These are phyloP conservation scores for Mastomys coucha DNA, from an alignment of 2,113 vertebrate genomes.

Conservation along the genomic window DNA sequence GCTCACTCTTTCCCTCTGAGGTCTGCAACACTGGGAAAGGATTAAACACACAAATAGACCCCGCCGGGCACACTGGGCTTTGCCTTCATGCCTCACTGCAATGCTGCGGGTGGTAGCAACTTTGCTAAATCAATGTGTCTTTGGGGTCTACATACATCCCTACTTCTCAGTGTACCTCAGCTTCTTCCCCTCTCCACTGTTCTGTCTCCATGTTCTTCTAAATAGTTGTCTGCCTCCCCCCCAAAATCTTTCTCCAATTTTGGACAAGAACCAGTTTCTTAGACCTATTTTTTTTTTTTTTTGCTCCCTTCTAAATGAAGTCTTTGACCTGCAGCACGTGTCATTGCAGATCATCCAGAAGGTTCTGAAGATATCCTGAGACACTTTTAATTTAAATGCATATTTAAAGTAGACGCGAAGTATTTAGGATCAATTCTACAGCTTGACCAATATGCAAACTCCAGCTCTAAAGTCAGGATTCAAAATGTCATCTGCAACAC, in stretches of 20 bases:
- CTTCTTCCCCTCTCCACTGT: neutral
- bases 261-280: neutral
- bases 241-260: neutral
- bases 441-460: neutral
- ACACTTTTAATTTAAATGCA: neutral
- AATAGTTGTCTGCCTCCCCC: neutral
- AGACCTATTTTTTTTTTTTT: neutral
- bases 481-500: neutral
- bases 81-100: conserved; percentile 39
- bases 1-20: conserved; percentile 48
- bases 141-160: neutral
- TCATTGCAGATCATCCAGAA: neutral
- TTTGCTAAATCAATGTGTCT: conserved; percentile 20
- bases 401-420: neutral
- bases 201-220: neutral
- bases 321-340: neutral
- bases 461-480: neutral
- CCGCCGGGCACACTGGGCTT: neutral
- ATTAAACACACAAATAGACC: conserved; percentile 37
- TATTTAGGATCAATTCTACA: neutral
- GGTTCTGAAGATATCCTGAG: neutral
- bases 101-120: neutral
- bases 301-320: neutral
- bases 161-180: neutral
- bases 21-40: conserved; percentile 50